Base-by-base conservation (phyloP, 1,140 invertebrate genomes). In the Leptinotarsa defecta region DNA sequence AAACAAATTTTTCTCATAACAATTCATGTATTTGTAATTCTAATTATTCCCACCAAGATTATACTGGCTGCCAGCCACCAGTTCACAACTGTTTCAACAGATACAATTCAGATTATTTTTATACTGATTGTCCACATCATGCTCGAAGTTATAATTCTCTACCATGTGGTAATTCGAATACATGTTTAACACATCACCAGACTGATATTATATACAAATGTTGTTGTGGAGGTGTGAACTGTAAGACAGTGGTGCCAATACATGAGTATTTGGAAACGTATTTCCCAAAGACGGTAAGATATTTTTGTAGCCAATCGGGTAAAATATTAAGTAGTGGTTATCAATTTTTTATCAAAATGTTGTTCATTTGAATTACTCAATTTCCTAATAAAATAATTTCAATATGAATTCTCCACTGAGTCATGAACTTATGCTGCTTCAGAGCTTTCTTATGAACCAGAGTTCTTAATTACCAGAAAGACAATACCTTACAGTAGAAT, bases 211-310 rank as follows among this genome's bases (percentile, higher is more conserved):
- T 78, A 71, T 74, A 71, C 68, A 77, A 79, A 72, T 80, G 79
- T 77, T 78, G 81, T 75, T 81, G 79, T 63, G 76, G 79, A 43
- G 75, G 72, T 64, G 71, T 49, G 20, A 63, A 72, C 64, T 77
- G 76, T 72, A 73, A 82, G 61, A 69, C 74, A 77, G 79, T 80
- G 78, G 79, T 83, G 76, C 82, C 84, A 74, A 84, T 85, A 61
- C 72, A 81, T 57, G 80, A 83, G 73, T 85, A 83, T 80, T 81
- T 85, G 83, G 84, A 85, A 79, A 84, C 80, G 19, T 84, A 85
- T 83, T 84, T 82, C 79, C 78, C 74, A 52, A 79, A 80, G 68
- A 84, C 79, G 84, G 84, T 85, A 85, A 85, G 84, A 80, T 68
- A 73, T 69, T 67, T 17, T 71, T 68, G 67, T 69, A 75, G 57